phyloP scores from a whole-genome alignment of 2,797 vertebrate genomes.

The Lithobates sylvaticus region DNA sequence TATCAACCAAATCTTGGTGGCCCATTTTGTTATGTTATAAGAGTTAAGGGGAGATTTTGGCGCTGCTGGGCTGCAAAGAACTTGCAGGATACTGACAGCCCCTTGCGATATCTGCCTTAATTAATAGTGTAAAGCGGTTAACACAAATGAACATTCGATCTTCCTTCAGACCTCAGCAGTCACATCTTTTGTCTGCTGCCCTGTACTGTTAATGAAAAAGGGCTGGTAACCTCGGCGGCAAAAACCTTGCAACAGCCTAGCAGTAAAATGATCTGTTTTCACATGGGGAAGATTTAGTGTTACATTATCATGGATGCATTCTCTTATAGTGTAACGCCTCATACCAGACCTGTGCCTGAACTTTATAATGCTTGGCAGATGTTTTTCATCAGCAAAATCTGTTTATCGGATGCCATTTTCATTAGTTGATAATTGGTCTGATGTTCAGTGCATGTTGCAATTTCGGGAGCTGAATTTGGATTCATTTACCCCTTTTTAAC shows the following conservation, averaged over 20 bases:
- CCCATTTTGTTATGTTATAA: constrained; percentile 9
- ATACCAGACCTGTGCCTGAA: constrained; percentile 35
- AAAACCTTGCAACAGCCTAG: not conserved
- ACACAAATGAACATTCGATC: not conserved
- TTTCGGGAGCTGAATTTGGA: not conserved
- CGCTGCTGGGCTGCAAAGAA: constrained; percentile 7
- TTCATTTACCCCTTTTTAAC: not conserved
- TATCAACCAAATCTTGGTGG: constrained; percentile 18
- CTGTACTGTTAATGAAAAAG: constrained; percentile 9
- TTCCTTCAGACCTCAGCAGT: constrained; percentile 38
- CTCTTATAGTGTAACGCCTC: not conserved
- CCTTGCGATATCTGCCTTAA: constrained; percentile 50
- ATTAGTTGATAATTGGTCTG: not conserved
- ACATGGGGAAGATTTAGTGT: constrained; percentile 15
- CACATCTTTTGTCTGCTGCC: constrained; percentile 13
- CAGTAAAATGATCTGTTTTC: not conserved
- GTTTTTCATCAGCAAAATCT: constrained; percentile 7
- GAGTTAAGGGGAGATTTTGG: constrained; percentile 28
- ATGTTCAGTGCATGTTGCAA: not conserved
- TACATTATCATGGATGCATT: constrained; percentile 3
- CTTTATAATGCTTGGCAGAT: constrained; percentile 25
- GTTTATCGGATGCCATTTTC: not conserved
- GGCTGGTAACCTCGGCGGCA: constrained; percentile 35
- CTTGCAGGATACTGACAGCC: constrained; percentile 7
- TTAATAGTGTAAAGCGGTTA: constrained; percentile 7